Conservation (phyloP, 2,888 invertebrate species). For the Crematogaster levior region DNA sequence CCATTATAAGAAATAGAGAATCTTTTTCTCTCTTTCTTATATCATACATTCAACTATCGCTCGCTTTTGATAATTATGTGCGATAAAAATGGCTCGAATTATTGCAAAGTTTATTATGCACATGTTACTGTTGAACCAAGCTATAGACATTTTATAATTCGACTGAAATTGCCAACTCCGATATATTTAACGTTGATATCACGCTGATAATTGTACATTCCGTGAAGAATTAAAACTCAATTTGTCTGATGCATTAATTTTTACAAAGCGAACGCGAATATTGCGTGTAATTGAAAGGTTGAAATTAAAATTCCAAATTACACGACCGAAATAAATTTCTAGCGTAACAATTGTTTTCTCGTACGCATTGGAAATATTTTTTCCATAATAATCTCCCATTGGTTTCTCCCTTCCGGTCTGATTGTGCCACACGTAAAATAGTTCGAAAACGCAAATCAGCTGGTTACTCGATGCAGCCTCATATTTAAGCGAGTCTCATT, state of each 20-base stretch:
- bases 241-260: conserved; percentile 28
- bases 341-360: not conserved
- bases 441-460: conserved; percentile 17
- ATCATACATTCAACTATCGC: not conserved
- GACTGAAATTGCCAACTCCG: not conserved
- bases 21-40: not conserved
- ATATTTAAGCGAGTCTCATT: conserved; percentile 50
- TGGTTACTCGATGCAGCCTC: conserved; percentile 5
- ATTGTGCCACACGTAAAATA: conserved; percentile 13
- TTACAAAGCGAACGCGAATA: conserved; percentile 19
- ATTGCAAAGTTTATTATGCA: not conserved
- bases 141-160: conserved; percentile 9
- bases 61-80: not conserved
- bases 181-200: conserved; percentile 12
- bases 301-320: conserved; percentile 24
- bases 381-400: not conserved
- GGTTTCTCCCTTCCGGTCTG: not conserved
- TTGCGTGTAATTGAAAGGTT: conserved; percentile 25
- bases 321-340: conserved; percentile 23
- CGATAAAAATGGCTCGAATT: not conserved
- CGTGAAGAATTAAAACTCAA: conserved; percentile 10
- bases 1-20: not conserved
- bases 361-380: not conserved
- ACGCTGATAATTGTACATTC: not conserved
- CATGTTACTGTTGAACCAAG: not conserved